Conservation (phyloP, 2,888 invertebrate species). For the Galerucella nymphaeae region DNA sequence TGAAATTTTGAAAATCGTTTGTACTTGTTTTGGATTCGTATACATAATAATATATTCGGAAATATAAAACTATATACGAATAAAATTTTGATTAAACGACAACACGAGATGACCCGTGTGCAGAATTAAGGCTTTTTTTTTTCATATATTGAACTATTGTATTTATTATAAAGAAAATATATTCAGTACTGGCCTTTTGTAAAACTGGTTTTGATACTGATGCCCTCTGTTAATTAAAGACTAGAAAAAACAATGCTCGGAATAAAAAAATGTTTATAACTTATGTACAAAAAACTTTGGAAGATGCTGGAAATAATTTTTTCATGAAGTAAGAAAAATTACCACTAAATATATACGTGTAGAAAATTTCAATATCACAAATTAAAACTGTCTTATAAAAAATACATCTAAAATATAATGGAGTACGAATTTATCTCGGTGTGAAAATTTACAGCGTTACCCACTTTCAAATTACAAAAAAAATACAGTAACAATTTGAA, state of each 20-base stretch:
- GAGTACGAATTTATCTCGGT: neutral
- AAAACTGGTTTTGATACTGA: slow-evolving; percentile 41
- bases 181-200: slow-evolving; percentile 52
- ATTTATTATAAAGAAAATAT: slow-evolving; percentile 27
- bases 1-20: neutral
- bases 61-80: slow-evolving; percentile 22
- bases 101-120: slow-evolving; percentile 5
- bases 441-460: neutral
- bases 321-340: slow-evolving; percentile 49
- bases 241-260: slow-evolving; percentile 49
- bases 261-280: slow-evolving; percentile 41
- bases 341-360: slow-evolving; percentile 44
- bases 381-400: slow-evolving; percentile 33
- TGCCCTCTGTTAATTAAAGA: slow-evolving; percentile 53
- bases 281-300: slow-evolving; percentile 55
- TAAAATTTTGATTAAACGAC: slow-evolving; percentile 34
- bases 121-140: slow-evolving; percentile 32
- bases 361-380: slow-evolving; percentile 42
- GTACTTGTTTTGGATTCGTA: slow-evolving; percentile 21
- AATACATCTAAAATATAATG: slow-evolving; percentile 1
- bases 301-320: slow-evolving; percentile 49
- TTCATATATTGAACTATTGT: slow-evolving; percentile 34
- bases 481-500: no score
- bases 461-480: neutral
- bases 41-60: neutral